Evolutionary conservation across 2,888 invertebrate species (phyloP).

Genomic region (Lumbricus terrestris): DNA sequence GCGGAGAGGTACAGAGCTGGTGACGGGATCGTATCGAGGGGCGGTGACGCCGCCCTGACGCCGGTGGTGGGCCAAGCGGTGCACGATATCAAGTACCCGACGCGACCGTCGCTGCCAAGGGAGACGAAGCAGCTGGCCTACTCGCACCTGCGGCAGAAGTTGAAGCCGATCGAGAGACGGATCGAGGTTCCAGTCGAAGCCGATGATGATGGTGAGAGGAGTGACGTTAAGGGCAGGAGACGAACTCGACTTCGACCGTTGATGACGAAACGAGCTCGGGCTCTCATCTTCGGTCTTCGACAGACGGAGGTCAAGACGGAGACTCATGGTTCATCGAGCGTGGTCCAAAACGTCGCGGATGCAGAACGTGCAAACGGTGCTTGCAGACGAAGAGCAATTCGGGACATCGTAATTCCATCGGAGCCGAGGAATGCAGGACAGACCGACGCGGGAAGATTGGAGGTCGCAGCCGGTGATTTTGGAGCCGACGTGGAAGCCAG

Average conservation of each 20-base stretch:
- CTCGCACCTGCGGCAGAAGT: not conserved
- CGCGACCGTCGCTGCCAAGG: not conserved
- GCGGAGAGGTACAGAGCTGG: constrained; percentile 4
- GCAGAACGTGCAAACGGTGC: not conserved
- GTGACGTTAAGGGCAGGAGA: not conserved
- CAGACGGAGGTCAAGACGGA: not conserved
- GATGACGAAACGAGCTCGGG: not conserved
- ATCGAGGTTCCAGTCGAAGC: not conserved
- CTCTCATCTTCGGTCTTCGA: not conserved
- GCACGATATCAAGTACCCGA: not conserved
- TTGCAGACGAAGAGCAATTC: not conserved
- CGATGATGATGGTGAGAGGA: not conserved
- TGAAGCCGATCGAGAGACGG: not conserved
- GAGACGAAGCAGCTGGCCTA: not conserved
- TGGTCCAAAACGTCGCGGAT: not conserved
- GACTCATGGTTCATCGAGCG: not conserved
- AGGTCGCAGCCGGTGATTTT: not conserved
- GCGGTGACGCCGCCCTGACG: not conserved
- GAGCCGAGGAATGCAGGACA: not conserved
- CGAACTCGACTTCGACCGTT: not conserved
- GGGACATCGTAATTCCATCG: not conserved
- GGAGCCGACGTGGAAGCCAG: not conserved
- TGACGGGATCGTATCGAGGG: not conserved
- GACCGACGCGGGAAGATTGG: not conserved
- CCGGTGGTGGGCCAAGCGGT: not conserved